Conservation (phyloP, 2,888 invertebrate genomes). For the Linnaemya tessellans region DNA sequence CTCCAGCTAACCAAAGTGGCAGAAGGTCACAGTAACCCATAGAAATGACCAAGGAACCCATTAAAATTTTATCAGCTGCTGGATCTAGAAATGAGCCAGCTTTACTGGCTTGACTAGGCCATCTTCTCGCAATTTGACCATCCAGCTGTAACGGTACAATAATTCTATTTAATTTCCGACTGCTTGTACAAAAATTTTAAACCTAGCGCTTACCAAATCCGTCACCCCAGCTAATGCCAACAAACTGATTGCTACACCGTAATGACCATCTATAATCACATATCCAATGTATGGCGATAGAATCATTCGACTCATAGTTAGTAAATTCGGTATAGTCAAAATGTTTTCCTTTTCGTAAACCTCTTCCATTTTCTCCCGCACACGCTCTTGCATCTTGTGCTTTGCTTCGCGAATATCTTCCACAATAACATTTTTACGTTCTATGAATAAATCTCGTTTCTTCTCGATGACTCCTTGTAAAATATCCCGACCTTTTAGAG, state of each 20-base stretch:
- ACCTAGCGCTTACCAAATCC: slow-evolving; percentile 91
- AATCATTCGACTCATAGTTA: slow-evolving; percentile 93
- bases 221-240: slow-evolving; percentile 94
- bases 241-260: slow-evolving; percentile 90
- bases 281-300: slow-evolving; percentile 95
- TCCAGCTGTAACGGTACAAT: slow-evolving; percentile 91
- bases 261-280: slow-evolving; percentile 92
- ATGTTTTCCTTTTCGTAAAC: slow-evolving; percentile 90
- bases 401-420: slow-evolving; percentile 89
- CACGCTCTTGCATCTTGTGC: slow-evolving; percentile 88
- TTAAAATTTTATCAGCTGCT: slow-evolving; percentile 97
- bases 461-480: slow-evolving; percentile 86
- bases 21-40: slow-evolving; percentile 93
- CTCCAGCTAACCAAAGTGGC: slow-evolving; percentile 90
- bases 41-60: slow-evolving; percentile 94
- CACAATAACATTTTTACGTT: slow-evolving; percentile 86
- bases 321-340: slow-evolving; percentile 95
- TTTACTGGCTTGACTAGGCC: slow-evolving; percentile 95
- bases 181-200: too few species aligned
- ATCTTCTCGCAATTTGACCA: slow-evolving; percentile 97
- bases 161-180: too few species aligned
- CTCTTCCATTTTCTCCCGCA: slow-evolving; percentile 90
- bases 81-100: slow-evolving; percentile 98
- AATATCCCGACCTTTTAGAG: slow-evolving; percentile 84
- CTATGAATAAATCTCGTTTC: slow-evolving; percentile 86